Percentiles rank a stretch among this genome's conserved stretches.
These are phyloP conservation scores for Phengaris arion DNA, from an alignment of 2,888 invertebrate genomes.

Conservation along the genomic window DNA sequence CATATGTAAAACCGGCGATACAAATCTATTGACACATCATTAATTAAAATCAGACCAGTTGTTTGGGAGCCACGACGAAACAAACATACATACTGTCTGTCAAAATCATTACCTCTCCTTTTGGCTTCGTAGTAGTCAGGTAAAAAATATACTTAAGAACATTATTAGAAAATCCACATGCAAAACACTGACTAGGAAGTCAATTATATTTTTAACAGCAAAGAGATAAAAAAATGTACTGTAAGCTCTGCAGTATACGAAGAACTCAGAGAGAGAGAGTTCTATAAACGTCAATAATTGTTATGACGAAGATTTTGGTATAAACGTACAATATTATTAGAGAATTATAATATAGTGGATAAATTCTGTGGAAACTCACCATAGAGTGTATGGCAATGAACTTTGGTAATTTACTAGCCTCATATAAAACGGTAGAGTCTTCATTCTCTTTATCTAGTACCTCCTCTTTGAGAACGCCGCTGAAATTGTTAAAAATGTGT, in stretches of 20 bases:
- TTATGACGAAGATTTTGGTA: background rate
- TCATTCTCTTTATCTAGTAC: slow-evolving; percentile 48
- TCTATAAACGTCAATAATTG: background rate
- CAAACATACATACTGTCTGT: no score
- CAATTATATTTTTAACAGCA: no score
- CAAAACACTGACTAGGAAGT: background rate
- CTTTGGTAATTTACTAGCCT: slow-evolving; percentile 41
- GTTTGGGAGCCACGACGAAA: no score
- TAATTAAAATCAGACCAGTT: no score
- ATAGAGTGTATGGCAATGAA: slow-evolving; percentile 68
- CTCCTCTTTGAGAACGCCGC: slow-evolving; percentile 68
- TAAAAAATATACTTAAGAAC: no score
- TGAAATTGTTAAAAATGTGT: slow-evolving; percentile 46
- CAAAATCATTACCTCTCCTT: no score
- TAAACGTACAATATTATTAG: background rate
- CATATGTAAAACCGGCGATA: no score
- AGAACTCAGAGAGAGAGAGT: background rate
- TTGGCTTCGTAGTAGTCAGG: no score
- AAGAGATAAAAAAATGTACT: no score
- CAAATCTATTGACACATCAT: no score
- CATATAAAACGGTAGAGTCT: slow-evolving; percentile 34
- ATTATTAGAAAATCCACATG: no score
- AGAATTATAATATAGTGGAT: background rate
- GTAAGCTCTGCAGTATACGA: background rate
- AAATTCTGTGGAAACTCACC: slow-evolving; percentile 48